Conservation (phyloP, 1,140 invertebrate species). For the Conopomorpha cramerella region DNA sequence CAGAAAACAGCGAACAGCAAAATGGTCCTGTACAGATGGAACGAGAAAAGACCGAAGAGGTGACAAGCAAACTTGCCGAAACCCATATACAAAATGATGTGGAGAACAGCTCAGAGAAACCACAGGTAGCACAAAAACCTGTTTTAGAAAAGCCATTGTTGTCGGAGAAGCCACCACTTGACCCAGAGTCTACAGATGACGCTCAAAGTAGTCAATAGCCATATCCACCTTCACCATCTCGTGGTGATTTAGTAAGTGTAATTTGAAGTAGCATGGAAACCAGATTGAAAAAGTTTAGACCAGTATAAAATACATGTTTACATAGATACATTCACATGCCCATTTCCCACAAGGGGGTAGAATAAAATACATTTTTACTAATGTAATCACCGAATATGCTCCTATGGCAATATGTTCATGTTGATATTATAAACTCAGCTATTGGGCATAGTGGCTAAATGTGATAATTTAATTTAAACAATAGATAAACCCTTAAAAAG, state of each 20-base stretch:
- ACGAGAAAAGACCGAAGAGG: constrained; percentile 31
- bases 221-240: too few relatives aligned
- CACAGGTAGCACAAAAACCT: constrained; percentile 7
- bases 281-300: constrained; percentile 4
- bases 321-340: too few relatives aligned
- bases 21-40: constrained; percentile 48
- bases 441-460: too few relatives aligned
- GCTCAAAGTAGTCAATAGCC: constrained; percentile 39
- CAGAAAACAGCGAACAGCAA: constrained; percentile 22
- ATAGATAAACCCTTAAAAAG: too few relatives aligned
- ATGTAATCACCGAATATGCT: neutral
- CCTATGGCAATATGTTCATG: too few relatives aligned
- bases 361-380: too few relatives aligned
- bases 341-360: too few relatives aligned
- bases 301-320: neutral
- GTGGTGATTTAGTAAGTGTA: constrained; percentile 23
- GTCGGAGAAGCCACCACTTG: constrained; percentile 27
- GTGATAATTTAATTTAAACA: too few relatives aligned
- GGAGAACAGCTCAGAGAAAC: constrained; percentile 10
- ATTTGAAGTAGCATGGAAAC: constrained; percentile 10
- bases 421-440: too few relatives aligned
- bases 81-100: constrained; percentile 31
- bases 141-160: constrained; percentile 17
- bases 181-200: constrained; percentile 26
- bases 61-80: constrained; percentile 33